phyloP scores from a whole-genome alignment of 1,140 invertebrate genomes.

The Drosophila tristis region DNA sequence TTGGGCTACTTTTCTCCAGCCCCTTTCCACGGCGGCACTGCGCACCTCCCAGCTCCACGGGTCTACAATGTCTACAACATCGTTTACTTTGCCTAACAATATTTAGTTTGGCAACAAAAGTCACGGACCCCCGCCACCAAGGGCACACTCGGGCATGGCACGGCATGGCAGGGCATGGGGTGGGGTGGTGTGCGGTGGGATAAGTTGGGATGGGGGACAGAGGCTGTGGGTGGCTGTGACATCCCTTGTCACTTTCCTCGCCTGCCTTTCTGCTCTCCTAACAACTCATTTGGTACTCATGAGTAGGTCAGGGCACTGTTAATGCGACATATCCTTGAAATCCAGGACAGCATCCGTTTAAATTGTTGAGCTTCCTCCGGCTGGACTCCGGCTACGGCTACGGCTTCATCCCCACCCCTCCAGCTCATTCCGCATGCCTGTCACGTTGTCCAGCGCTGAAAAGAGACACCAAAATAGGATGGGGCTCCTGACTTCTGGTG shows the following conservation, averaged over 20 bases:
- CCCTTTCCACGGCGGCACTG: too few species aligned
- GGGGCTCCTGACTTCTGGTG: neutral
- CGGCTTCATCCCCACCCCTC: conserved; percentile 5
- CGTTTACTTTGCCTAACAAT: conserved; percentile 80
- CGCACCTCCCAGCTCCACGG: neutral
- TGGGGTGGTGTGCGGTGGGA: neutral
- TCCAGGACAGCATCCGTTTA: conserved; percentile 53
- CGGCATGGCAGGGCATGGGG: neutral
- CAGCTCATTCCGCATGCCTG: conserved; percentile 59
- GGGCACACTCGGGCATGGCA: conserved; percentile 1
- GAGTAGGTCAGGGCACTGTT: conserved; percentile 73
- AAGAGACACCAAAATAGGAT: conserved; percentile 45
- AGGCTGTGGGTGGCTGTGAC: conserved; percentile 1
- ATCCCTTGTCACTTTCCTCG: neutral
- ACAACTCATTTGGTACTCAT: conserved; percentile 76
- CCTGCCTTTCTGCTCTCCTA: conserved; percentile 11
- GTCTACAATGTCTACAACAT: conserved; percentile 55
- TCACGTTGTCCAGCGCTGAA: conserved; percentile 70
- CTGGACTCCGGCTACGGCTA: neutral
- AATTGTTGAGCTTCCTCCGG: conserved; percentile 50
- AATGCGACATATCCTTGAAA: conserved; percentile 70
- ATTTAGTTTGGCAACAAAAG: conserved; percentile 78
- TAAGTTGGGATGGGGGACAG: neutral
- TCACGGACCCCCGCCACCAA: conserved; percentile 31
- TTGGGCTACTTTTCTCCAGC: too few species aligned